Evolutionary conservation across 1,140 invertebrate species (phyloP), one percentile per base, ranked within the genome.

Genomic region (Drosophila chauvacae): DNA sequence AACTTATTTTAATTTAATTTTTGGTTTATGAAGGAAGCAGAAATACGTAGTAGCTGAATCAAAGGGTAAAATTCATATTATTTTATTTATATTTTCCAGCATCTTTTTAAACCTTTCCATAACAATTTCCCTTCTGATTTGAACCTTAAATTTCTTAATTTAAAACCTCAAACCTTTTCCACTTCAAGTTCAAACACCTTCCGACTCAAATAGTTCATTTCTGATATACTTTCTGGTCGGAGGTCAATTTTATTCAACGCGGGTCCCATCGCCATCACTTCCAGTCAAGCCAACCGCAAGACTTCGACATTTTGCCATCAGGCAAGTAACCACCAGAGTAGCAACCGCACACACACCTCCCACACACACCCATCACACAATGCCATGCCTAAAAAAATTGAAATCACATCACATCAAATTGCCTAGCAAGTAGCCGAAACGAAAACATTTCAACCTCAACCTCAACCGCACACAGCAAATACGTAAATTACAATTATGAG

Each of bases 401-500:
- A 83, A 88, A 88, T 88, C 84, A 84, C 84, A 88, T 90, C 85
- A 84, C 85, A 90, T 84, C 35, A 56, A 56, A 56, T 56, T 56
- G 80, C 85, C 81, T 88, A 72, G 75, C 84, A 90, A 90, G 85
- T 88, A 84, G 85, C 84, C 68, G 61, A 73, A 84, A 64, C 71
- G 77, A 41, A 16, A 41, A 16, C 41, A n/a, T 28, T 5, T 11
- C 9, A 26, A 20, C 7, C 47, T 11, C 47, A 18, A 23, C 69
- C 77, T 44, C 18, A 33, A 18, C 69, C 77, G 64, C 75, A 77
- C 80, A 88, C 77, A 61, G 68, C 85, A 90, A 90, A 88, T 81
- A 90, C 84, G 80, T 88, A 88, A 88, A 88, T 88, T 88, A 88
- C 84, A 88, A 88, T 88, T 88, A 88, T 90, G 85, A 78, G 77